Evolutionary conservation across 2,113 vertebrate species (phyloP).

Genomic region (Zosterops japonicus): DNA sequence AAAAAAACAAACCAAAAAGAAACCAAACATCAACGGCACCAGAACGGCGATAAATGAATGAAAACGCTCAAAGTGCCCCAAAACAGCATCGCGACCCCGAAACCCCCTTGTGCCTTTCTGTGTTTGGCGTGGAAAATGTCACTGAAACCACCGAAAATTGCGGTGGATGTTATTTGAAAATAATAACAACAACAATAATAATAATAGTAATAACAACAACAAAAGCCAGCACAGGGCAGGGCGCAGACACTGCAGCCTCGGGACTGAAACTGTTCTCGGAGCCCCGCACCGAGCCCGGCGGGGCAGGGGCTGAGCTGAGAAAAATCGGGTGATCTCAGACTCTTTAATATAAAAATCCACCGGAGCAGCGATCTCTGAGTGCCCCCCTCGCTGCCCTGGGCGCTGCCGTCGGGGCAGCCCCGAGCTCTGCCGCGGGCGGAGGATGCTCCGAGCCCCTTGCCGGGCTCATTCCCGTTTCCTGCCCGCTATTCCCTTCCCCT

Average conservation of each 20-base stretch:
- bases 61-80: background rate
- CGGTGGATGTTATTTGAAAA: background rate
- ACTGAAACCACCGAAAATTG: background rate
- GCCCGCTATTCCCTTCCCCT: background rate
- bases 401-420: background rate
- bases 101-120: background rate
- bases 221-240: background rate
- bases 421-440: background rate
- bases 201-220: background rate
- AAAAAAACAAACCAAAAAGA: background rate
- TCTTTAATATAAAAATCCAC: accelerated
- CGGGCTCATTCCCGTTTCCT: background rate
- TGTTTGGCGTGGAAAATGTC: background rate
- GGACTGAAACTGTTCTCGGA: background rate
- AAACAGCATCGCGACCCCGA: background rate
- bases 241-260: background rate
- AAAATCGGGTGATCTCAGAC: accelerated
- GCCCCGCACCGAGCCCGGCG: background rate
- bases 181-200: background rate
- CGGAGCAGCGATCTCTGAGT: accelerated
- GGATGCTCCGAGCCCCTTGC: background rate
- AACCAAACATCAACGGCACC: background rate
- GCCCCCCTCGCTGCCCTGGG: background rate
- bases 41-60: background rate
- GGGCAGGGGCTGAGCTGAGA: background rate